Conservation (phyloP, 2,888 invertebrate species). For the Polydesmus complanatus region DNA sequence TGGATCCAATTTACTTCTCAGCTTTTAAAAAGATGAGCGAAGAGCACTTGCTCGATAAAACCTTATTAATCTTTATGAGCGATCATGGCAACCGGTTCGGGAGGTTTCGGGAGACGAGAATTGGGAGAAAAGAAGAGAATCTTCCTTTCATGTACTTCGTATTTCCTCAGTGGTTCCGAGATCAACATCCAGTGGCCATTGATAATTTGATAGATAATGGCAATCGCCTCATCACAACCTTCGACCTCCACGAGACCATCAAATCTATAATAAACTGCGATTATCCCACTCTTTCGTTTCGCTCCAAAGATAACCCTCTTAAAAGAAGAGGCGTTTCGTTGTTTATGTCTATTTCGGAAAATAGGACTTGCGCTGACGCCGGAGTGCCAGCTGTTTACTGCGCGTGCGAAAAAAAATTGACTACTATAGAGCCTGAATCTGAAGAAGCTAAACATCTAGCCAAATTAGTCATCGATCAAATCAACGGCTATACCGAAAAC, state of each 20-base stretch:
- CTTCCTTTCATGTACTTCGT: not conserved
- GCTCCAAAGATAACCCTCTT: not conserved
- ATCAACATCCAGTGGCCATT: not conserved
- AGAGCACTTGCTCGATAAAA: not conserved
- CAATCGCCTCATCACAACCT: not conserved
- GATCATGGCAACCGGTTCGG: not conserved
- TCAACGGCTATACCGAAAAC: not conserved
- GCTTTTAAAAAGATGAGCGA: not conserved
- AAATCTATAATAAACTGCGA: not conserved
- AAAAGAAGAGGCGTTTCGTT: not conserved
- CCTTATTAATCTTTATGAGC: not conserved
- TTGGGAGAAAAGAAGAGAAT: not conserved
- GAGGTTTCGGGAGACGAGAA: not conserved
- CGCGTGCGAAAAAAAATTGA: not conserved
- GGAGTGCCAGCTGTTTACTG: not conserved
- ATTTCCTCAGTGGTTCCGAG: not conserved
- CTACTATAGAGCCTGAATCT: not conserved
- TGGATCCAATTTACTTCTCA: not conserved
- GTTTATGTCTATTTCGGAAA: not conserved
- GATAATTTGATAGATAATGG: not conserved
- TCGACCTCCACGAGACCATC: not conserved
- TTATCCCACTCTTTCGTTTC: not conserved
- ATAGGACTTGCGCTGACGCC: not conserved
- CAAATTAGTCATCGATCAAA: not conserved
- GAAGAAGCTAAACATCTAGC: not conserved